Evolutionary conservation across 2,797 vertebrate genomes (phyloP).

Genomic region (Caiman crocodilus): DNA sequence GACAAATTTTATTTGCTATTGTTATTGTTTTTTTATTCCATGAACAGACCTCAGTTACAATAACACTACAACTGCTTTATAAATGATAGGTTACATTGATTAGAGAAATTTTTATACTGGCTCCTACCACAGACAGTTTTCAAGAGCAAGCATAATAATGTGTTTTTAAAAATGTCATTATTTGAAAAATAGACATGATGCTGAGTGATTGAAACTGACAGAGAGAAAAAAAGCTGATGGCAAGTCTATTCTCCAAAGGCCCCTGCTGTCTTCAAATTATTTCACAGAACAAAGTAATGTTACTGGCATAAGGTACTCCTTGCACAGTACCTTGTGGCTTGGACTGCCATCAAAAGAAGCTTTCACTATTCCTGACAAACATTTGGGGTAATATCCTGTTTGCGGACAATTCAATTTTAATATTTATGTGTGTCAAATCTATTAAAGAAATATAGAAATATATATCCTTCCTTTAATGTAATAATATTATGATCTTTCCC

Average conservation of each 20-base stretch:
- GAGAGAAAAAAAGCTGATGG: slow-evolving; percentile 27
- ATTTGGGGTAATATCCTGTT: slow-evolving; percentile 29
- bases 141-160: slow-evolving; percentile 53
- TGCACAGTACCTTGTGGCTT: not conserved
- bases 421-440: slow-evolving; percentile 20
- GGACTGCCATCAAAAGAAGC: slow-evolving; percentile 15
- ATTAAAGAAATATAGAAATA: slow-evolving; percentile 34
- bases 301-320: not conserved
- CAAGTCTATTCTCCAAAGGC: slow-evolving; percentile 41
- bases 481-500: not conserved
- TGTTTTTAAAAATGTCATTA: slow-evolving; percentile 21
- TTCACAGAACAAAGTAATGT: slow-evolving; percentile 49
- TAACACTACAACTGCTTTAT: slow-evolving; percentile 21
- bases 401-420: slow-evolving; percentile 29
- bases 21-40: not conserved
- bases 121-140: slow-evolving; percentile 40
- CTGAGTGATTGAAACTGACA: slow-evolving; percentile 56
- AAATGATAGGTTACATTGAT: slow-evolving; percentile 44
- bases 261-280: slow-evolving; percentile 19
- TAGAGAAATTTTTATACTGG: slow-evolving; percentile 44
- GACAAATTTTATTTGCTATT: slow-evolving; percentile 3
- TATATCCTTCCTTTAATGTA: accelerated
- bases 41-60: not conserved
- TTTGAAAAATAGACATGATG: slow-evolving; percentile 59
- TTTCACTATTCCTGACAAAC: slow-evolving; percentile 9